These are phyloP conservation scores for Nomada hirtipes DNA, from an alignment of 2,888 invertebrate genomes.

Conservation along the genomic window DNA sequence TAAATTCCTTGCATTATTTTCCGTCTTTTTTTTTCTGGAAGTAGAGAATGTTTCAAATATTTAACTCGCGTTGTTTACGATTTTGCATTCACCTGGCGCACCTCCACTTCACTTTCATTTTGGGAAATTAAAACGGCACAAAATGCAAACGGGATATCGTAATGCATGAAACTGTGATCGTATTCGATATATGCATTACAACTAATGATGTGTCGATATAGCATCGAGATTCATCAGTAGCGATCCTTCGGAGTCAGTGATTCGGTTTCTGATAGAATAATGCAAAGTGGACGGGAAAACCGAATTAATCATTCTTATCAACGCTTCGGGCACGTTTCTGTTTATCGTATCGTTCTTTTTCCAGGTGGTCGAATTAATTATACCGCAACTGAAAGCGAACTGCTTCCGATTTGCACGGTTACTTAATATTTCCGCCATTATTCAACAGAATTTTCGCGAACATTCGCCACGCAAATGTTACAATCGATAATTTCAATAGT, in stretches of 20 bases:
- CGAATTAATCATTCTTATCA: constrained; percentile 55
- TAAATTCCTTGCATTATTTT: constrained; percentile 20
- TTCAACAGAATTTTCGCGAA: neutral
- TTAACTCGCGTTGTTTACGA: neutral
- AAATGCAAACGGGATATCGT: neutral
- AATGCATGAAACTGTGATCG: neutral
- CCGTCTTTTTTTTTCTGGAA: too few relatives aligned
- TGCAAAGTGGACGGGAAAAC: constrained; percentile 18
- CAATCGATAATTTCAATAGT: neutral
- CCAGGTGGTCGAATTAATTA: constrained; percentile 46
- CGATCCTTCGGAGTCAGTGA: constrained; percentile 24
- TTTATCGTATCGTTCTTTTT: constrained; percentile 50
- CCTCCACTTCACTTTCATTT: neutral
- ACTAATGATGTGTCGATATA: constrained; percentile 33
- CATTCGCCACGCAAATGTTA: neutral
- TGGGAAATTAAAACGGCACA: neutral
- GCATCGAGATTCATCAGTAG: neutral
- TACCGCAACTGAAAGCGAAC: constrained; percentile 36
- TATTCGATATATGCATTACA: constrained; percentile 3
- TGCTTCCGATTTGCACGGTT: constrained; percentile 32
- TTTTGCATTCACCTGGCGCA: neutral
- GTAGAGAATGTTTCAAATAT: neutral
- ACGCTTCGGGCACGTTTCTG: constrained; percentile 28
- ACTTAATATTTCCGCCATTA: constrained; percentile 11
- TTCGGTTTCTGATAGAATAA: constrained; percentile 17